phyloP scores from a whole-genome alignment of 2,113 vertebrate species.

The Galbula dea region DNA sequence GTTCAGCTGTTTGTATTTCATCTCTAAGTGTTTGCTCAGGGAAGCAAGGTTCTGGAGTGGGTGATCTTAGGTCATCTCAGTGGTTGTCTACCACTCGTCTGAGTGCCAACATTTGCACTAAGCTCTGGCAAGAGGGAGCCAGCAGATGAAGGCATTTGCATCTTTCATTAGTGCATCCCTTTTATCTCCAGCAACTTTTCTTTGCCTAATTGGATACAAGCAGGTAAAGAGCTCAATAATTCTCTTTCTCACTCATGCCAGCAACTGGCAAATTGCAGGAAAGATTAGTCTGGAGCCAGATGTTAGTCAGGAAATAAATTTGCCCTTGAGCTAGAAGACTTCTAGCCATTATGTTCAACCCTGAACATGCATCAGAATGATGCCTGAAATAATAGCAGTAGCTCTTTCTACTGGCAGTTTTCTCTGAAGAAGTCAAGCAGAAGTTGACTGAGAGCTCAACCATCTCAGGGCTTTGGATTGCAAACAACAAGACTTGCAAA shows the following conservation, averaged over 20 bases:
- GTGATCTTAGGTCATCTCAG: background rate
- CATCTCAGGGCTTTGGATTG: background rate
- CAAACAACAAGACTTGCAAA: background rate
- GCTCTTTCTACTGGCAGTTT: background rate
- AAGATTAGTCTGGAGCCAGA: conserved; percentile 30
- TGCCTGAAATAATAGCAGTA: background rate
- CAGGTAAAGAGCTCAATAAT: conserved; percentile 50
- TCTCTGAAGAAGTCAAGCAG: background rate
- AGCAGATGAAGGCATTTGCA: background rate
- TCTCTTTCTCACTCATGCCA: conserved; percentile 1
- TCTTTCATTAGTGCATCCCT: background rate
- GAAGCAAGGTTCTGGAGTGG: background rate
- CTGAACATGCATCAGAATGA: background rate
- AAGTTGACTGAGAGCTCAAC: background rate
- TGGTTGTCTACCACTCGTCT: background rate
- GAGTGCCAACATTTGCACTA: background rate
- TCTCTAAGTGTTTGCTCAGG: background rate
- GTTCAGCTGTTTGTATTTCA: background rate
- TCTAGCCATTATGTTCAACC: background rate
- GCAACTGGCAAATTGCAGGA: conserved; percentile 42
- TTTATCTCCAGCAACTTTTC: background rate
- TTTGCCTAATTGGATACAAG: conserved; percentile 36
- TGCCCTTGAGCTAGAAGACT: conserved; percentile 30
- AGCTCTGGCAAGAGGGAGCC: background rate
- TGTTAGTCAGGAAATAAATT: conserved; percentile 57